phyloP scores from a whole-genome alignment of 2,113 vertebrate genomes.

The Leuciscus idus region DNA sequence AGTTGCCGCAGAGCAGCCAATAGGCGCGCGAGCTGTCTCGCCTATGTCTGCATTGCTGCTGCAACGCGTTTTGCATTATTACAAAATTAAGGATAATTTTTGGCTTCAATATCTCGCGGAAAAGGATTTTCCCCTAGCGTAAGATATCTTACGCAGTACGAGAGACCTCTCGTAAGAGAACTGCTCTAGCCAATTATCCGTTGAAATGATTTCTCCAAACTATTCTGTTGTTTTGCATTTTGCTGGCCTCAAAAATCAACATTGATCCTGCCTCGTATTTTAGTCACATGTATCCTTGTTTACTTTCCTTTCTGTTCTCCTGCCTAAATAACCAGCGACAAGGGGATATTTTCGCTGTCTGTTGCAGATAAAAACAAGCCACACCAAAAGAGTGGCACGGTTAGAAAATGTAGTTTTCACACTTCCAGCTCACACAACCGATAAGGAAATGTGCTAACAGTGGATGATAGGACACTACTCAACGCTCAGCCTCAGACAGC shows the following conservation, averaged over 20 bases:
- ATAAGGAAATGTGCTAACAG: conserved; percentile 58
- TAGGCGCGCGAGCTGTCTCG: too few species aligned
- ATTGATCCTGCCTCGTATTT: background rate
- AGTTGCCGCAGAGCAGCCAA: too few species aligned
- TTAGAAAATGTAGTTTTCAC: conserved; percentile 7
- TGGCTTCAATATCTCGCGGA: too few species aligned
- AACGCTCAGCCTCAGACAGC: conserved; percentile 49
- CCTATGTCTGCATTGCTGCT: too few species aligned
- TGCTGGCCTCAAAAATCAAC: background rate
- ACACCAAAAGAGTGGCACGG: background rate
- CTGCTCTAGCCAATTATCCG: conserved; percentile 12
- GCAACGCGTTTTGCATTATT: too few species aligned
- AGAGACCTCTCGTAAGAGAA: too few species aligned
- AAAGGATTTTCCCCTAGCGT: too few species aligned
- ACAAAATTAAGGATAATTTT: too few species aligned
- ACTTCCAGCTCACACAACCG: conserved; percentile 58
- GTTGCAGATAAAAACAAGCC: conserved; percentile 5
- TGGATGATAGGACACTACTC: conserved; percentile 52
- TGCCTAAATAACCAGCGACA: background rate
- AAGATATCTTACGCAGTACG: too few species aligned
- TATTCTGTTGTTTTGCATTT: background rate
- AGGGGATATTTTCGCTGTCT: background rate
- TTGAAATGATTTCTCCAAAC: background rate
- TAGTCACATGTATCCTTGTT: conserved; percentile 14
- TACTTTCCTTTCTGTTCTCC: background rate